Base-by-base conservation (phyloP, 1,140 invertebrate species). In the Microplitis demolitor region DNA sequence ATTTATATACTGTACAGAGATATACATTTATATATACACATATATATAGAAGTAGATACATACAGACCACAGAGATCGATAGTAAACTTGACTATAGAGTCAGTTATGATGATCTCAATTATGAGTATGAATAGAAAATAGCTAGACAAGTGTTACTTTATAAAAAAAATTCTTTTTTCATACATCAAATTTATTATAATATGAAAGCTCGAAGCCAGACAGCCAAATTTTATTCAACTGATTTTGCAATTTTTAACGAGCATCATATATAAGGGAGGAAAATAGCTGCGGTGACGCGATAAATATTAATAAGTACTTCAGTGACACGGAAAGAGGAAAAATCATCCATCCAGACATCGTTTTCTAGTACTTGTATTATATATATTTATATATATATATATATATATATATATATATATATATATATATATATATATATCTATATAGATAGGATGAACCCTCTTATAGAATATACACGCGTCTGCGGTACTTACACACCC, bases 271-370 rank as follows among this genome's bases (percentile, higher is more conserved):
- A 56, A 56, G 53, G 53, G 53, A n/a, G 53, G 53, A 56, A 24
- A 14, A 56, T 56, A 14, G n/a, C 53, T 56, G 53, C 24, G 53
- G 24, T 56, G 53, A 24, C 60, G 60, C 24, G 60, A 61, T 31
- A 61, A 31, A 61, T 61, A 61, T 61, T 61, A 61, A 61, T 61
- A 61, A 61, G 24, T 33, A 45, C 24, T 61, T 61, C 60, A 61
- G 33, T 61, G 60, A 61, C 11, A 61, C 24, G 60, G 60, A 61
- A 61, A 61, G 60, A 61, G 60, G 33, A 35, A 33, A 61, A 61
- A 31, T 45, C 39, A 45, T 45, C 39, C 39, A 45, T 45, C 39
- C 39, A 45, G 39, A 45, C 39, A 5, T 45, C 39, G 39, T 45
- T 45, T 45, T 45, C 39, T 45, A 45, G 39, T 50, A 24, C 53